Base-by-base conservation (phyloP, 2,113 vertebrate species). In the Heloderma charlesbogerti region DNA sequence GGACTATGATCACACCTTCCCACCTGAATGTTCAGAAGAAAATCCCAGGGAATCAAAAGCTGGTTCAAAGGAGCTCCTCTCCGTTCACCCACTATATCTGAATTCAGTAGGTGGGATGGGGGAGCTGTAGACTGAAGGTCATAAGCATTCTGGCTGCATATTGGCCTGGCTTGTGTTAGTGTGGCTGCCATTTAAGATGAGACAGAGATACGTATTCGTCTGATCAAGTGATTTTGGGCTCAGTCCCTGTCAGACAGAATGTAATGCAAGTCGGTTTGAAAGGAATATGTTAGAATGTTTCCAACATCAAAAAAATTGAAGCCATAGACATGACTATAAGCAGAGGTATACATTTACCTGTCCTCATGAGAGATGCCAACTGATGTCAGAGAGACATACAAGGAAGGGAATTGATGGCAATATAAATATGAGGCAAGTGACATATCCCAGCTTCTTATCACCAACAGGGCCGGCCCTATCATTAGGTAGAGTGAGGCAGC, bases 241-340 rank as follows among this genome's bases (percentile, higher is more conserved):
- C 13, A 54, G 22, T 71, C 34, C 25, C 69, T 29, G 22, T 54
- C 22, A 57, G 48, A 31, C 48, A 79, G 31, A 20, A 51, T 31
- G 31, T 25, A 86, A 48, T 2, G 37, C 6, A 71, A 87, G 22
- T 54, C 25, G 57, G n/a, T 57, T n/a, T 37, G 22, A 75, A 72
- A 74, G 34, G n/a, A 75, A 57, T 94, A 90, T 29, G 45, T 1
- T 79, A 40, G 45, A 89, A 51, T 94, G 69, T 81, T 45, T 69
- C 29, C 43, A 34, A 16, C 57, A 60, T 1, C n/a, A 88, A 78
- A 45, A n/a, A 7, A 91, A 71, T 45, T 40, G 74, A 93, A 90
- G 1, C 34, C 88, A 9, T 51, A 72, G n/a, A 0, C 43, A 57
- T 87, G 79, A 84, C 16, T 3, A 13, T 72, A 92, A 84, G 3